Base-by-base conservation (phyloP, 1,140 invertebrate species). In the Spodoptera frugiperda region DNA sequence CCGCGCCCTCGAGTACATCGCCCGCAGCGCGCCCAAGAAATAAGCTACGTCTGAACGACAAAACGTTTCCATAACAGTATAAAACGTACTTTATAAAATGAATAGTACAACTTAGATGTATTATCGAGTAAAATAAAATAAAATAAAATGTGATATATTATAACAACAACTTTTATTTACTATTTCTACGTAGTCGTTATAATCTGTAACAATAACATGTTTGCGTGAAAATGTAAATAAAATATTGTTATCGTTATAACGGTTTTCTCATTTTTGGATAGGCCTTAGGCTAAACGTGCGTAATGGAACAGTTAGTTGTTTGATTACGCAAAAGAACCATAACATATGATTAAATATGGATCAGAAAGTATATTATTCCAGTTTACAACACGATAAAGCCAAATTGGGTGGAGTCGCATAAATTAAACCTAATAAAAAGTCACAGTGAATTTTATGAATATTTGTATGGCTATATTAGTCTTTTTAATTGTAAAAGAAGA, bases 1-100 rank as follows among this genome's bases (percentile, higher is more conserved):
- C 39, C 91, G 93, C 67, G 89, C 94, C 17, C 88, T 95, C 55
- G 91, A 86, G 21, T 94, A 91, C 89, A 89, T 84, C 78, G 86
- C 90, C 53, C 87, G 75, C 53, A 55, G 77, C 71, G 63, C 77
- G 1, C 65, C 77, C 57, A 73, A 55, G 59, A 57, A 81, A 14
- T 80, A 83, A 80, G 25, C 53, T 65, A 17, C 33, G 33, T 39
- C 21, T 68, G 48, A 74, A 11, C 17, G 54, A 73, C 15, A 72
- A 81, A 78, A 71, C 55, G 76, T 49, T 78, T 44, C 25, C 15
- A 65, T 11, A 54, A 71, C 54, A 63, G 15, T 49, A 61, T 61
- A 72, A 46, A 39, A 39, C 33, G 25, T 74, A 63, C 14, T 44
- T 46, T 75, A 63, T 48, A 39, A 11, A 53, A 30, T 61, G 15